Percentiles rank a stretch among this genome's conserved stretches.
Conservation (phyloP, 23 tunicate genomes). For the Trididemnum miniatum region DNA sequence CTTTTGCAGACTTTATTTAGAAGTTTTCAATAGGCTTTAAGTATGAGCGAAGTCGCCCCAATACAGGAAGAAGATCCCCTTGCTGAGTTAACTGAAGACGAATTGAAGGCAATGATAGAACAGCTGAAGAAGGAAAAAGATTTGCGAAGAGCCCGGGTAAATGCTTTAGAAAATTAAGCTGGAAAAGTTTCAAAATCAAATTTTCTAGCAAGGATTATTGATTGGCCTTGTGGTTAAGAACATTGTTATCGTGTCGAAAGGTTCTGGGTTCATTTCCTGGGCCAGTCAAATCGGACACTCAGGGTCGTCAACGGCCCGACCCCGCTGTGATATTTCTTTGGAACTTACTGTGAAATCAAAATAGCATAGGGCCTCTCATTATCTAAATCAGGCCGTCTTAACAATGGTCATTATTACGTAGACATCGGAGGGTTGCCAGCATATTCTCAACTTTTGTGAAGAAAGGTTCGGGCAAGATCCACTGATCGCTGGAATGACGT, state of each 20-base stretch:
- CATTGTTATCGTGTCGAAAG: too few species aligned
- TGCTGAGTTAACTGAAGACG: background rate
- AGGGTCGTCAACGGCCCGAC: too few species aligned
- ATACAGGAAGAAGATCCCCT: slow-evolving; percentile 58
- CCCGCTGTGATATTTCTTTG: too few species aligned
- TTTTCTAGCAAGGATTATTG: too few species aligned
- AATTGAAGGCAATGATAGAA: slow-evolving; percentile 19
- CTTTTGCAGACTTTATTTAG: background rate
- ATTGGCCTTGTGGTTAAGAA: too few species aligned
- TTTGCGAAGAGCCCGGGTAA: background rate
- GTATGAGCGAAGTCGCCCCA: slow-evolving; percentile 6
- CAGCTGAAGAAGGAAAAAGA: slow-evolving; percentile 35
- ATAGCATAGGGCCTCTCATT: too few species aligned
- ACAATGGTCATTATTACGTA: background rate
- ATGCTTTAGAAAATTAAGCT: slow-evolving; percentile 27
- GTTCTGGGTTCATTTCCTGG: too few species aligned
- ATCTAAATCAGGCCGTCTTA: too few species aligned
- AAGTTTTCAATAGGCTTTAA: too few species aligned
- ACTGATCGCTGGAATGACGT: slow-evolving; percentile 63
- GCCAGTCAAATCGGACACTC: too few species aligned
- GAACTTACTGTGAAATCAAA: too few species aligned
- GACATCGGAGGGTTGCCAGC: slow-evolving; percentile 76
- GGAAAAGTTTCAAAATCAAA: too few species aligned
- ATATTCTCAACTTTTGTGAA: slow-evolving; percentile 29
- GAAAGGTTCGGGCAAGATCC: slow-evolving; percentile 56